These are phyloP conservation scores for Menidia menidia DNA, from an alignment of 2,797 vertebrate genomes.

Conservation along the genomic window DNA sequence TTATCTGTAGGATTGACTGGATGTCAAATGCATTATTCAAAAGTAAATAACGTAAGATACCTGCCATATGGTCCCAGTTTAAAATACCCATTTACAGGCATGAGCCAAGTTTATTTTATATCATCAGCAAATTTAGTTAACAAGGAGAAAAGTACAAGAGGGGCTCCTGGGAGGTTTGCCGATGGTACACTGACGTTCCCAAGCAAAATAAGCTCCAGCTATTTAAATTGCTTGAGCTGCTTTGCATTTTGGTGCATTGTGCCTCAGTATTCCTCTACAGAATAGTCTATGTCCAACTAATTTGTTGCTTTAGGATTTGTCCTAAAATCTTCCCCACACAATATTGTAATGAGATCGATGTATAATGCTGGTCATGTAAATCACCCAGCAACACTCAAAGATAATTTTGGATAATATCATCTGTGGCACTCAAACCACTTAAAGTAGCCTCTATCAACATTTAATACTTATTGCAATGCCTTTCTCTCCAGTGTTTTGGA, in stretches of 20 bases:
- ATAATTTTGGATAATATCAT: background rate
- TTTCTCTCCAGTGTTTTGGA: too few species aligned
- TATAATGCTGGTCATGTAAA: background rate
- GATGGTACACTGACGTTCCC: conserved; percentile 34
- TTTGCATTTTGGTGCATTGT: conserved; percentile 61
- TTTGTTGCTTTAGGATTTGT: conserved; percentile 21
- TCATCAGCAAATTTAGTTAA: conserved; percentile 68
- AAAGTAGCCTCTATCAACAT: too few species aligned
- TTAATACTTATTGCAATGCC: too few species aligned
- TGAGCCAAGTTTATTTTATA: conserved; percentile 59
- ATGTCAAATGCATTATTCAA: conserved; percentile 75
- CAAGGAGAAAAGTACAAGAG: conserved; percentile 25
- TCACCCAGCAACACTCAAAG: background rate
- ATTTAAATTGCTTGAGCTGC: conserved; percentile 41
- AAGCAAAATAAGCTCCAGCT: conserved; percentile 39
- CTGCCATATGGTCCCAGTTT: conserved; percentile 70
- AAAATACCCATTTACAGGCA: conserved; percentile 59
- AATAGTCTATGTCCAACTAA: conserved; percentile 3
- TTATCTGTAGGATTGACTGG: conserved; percentile 38
- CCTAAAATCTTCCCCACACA: conserved; percentile 8
- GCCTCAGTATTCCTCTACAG: conserved; percentile 26
- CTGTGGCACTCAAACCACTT: too few species aligned
- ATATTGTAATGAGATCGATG: conserved; percentile 3
- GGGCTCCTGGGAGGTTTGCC: conserved; percentile 43
- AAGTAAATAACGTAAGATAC: conserved; percentile 60